Evolutionary conservation across 2,797 vertebrate genomes (phyloP), one percentile per base, ranked within the genome.

Genomic region (Tamandua tetradactyla): DNA sequence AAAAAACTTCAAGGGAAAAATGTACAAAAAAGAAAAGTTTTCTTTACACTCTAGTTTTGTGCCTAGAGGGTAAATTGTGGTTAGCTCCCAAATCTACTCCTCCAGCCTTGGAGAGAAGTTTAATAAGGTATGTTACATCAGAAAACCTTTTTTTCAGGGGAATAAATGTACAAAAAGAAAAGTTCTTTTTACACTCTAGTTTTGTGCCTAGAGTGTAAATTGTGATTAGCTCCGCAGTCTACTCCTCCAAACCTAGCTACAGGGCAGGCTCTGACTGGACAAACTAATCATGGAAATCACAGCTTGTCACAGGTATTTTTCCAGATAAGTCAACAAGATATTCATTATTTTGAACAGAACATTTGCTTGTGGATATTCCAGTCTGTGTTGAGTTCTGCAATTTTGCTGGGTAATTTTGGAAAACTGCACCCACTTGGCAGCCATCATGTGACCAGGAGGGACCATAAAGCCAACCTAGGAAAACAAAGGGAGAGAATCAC

Each of bases 301-400:
- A 84, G 17, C 2, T 89, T 37, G 44, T 62, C 85, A 74, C 83
- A 49, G 22, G 69, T 57, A 27, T 90, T 88, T 96, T 96, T 49
- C 30, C 30, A 79, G 62, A 62, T 37, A 71, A 90, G 64, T 1
- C 30, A 86, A 40, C 1, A 44, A 74, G n/a, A 12, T 66, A 68
- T 68, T 44, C 7, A 47, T 68, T 86, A 78, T 71, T 17, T 82
- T 32, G 81, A 15, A 57, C 52, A 9, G 72, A 78, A 64, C 35
- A 66, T 91, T 90, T 74, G 15, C 47, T 62, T 52, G 7, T 47
- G 20, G 68, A 3, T 23, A 17, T 11, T 57, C 11, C 18, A 61
- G 14, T n/a, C 52, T 57, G 42, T 10, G 6, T 0, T 35, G 14
- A 27, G 81, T 44, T 85, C 47, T 78, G 37, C 27, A 75, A 84